Evolutionary conservation across 1,140 invertebrate genomes (phyloP).

Genomic region (Bactericera cockerelli): DNA sequence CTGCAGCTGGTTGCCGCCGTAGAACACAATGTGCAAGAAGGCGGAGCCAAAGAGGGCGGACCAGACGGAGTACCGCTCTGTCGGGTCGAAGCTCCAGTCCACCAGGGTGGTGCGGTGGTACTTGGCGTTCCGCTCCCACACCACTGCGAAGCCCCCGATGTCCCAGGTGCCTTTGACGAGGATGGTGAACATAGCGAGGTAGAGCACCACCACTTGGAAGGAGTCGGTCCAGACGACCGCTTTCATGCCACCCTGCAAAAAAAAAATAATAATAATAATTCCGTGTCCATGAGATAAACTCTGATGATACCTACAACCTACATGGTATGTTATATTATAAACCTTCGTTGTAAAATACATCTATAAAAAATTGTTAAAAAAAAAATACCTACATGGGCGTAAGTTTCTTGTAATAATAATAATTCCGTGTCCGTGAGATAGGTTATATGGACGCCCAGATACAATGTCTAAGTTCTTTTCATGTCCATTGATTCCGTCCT

Average conservation of each 20-base stretch:
- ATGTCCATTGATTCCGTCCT: too few relatives aligned
- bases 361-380: too few relatives aligned
- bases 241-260: slow-evolving; percentile 68
- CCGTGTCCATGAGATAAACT: too few relatives aligned
- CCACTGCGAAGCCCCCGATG: slow-evolving; percentile 53
- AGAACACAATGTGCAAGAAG: slow-evolving; percentile 31
- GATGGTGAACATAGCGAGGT: slow-evolving; percentile 62
- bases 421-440: too few relatives aligned
- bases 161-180: slow-evolving; percentile 61
- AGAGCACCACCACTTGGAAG: slow-evolving; percentile 73
- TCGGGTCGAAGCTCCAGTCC: slow-evolving; percentile 50
- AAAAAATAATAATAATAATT: too few relatives aligned
- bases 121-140: slow-evolving; percentile 49
- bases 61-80: slow-evolving; percentile 58
- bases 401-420: too few relatives aligned
- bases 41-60: slow-evolving; percentile 45
- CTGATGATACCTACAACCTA: too few relatives aligned
- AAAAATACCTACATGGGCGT: too few relatives aligned
- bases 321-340: too few relatives aligned
- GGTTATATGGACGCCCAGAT: too few relatives aligned
- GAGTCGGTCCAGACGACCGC: slow-evolving; percentile 90
- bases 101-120: slow-evolving; percentile 48
- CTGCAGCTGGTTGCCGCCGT: slow-evolving; percentile 41
- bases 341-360: too few relatives aligned
- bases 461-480: too few relatives aligned